Evolutionary conservation across 2,113 vertebrate species (phyloP).

Genomic region (Varanus komodoensis): DNA sequence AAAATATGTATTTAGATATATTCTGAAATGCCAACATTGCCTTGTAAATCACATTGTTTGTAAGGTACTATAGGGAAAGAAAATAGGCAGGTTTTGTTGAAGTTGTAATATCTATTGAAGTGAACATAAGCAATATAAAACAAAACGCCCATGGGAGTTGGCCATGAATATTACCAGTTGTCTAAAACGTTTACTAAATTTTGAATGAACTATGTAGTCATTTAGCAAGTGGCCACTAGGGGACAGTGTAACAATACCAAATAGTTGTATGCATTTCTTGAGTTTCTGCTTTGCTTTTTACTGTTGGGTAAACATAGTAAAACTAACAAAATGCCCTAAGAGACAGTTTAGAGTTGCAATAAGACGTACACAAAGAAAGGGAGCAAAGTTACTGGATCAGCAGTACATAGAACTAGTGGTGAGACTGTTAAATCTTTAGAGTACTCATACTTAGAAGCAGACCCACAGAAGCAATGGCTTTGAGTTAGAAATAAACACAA

Average conservation of each 20-base stretch:
- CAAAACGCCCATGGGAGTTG: background rate
- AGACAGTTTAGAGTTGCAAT: conserved; percentile 37
- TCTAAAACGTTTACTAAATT: background rate
- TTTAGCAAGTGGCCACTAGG: conserved; percentile 33
- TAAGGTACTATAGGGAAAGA: background rate
- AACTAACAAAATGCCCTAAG: conserved; percentile 32
- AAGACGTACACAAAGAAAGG: conserved; percentile 41
- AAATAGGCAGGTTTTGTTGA: background rate
- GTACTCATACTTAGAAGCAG: too few relatives aligned
- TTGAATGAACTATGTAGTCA: background rate
- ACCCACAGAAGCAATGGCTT: background rate
- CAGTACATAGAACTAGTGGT: background rate
- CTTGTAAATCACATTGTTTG: background rate
- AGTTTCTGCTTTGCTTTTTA: background rate
- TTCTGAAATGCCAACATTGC: background rate
- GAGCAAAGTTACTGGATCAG: conserved; percentile 29
- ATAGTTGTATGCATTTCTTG: background rate
- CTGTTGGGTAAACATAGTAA: conserved; percentile 31
- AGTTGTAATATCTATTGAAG: background rate
- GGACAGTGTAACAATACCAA: background rate
- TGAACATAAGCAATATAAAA: background rate
- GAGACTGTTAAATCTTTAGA: background rate
- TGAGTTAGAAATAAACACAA: background rate
- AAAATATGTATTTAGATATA: background rate
- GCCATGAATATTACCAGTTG: background rate